Base-by-base conservation (phyloP, 2,797 vertebrate species). In the Eospalax fontanierii region DNA sequence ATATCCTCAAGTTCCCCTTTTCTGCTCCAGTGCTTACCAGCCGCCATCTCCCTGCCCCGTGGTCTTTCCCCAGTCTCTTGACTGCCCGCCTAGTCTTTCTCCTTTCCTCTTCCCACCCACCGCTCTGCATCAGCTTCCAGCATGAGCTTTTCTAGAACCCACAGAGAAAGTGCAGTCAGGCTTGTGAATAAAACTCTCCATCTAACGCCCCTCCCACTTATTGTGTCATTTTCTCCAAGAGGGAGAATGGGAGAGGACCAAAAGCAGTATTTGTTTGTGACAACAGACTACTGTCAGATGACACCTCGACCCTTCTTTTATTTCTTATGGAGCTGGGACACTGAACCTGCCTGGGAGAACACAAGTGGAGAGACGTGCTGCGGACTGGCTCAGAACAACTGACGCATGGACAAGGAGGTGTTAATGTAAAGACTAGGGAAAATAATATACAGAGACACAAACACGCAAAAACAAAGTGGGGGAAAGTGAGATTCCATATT, bases 131-230 rank as follows among this genome's bases (percentile, higher is more conserved):
- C 19, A 12, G 78, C 46, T 81, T 35, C 88, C 33, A 46, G n/a
- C 2, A 4, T 0, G 2, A 0, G 6, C 65, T n/a, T 43, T 66
- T 50, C 46, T 76, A 35, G 35, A n/a, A 19, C 16, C 33, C 71
- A 38, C 40, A 87, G 0, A 59, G 71, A 11, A 40, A 76, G 46
- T 46, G 10, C 21, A 68, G 4, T 35, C 30, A 6, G 16, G 43
- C 54, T 90, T 81, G n/a, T 22, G 63, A 88, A 81, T 71, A 35
- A 57, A 92, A 84, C 30, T 74, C 22, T 94, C n/a, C 30, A 26
- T 57, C 12, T 73, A 79, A 70, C 33, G 50, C 11, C 68, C 35
- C 3, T 38, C 89, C 40, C 40, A 57, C 68, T 74, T 59, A 33
- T 9, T 65, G 1, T 6, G 57, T 24, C 38, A 54, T 84, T 50